These are phyloP conservation scores for Oceanodroma leucorhoa DNA, from an alignment of 2,797 vertebrate species.

Conservation along the genomic window DNA sequence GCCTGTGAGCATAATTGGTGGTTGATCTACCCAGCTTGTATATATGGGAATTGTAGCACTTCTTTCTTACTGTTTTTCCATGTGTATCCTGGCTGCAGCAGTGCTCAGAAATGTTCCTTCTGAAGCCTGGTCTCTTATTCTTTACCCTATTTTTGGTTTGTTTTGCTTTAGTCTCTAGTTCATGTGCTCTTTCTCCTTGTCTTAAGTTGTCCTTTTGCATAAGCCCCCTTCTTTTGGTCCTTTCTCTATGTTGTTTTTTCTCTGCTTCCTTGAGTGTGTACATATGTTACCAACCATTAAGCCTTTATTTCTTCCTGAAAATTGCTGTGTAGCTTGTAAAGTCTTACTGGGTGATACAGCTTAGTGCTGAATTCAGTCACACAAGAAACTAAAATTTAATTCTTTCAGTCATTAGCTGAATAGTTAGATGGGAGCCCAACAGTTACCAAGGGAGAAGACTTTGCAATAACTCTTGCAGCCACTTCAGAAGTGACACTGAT, in stretches of 20 bases:
- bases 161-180: neutral
- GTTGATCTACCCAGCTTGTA: neutral
- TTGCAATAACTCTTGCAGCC: neutral
- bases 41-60: fast-evolving
- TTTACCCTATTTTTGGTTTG: neutral
- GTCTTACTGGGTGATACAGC: neutral
- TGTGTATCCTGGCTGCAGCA: neutral
- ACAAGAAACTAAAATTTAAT: neutral
- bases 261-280: neutral
- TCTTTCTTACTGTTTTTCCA: neutral
- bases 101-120: neutral
- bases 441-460: neutral
- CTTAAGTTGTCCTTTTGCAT: neutral
- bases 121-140: neutral
- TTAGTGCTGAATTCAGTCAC: neutral
- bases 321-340: neutral
- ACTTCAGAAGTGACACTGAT: neutral
- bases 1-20: neutral
- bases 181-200: neutral
- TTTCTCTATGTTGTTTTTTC: neutral
- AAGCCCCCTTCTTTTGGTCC: fast-evolving
- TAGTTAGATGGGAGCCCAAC: neutral
- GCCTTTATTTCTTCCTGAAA: neutral
- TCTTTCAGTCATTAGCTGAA: neutral
- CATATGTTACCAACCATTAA: neutral